phyloP scores from a whole-genome alignment of 2,797 vertebrate species.

The Halcyon smyrnensis region DNA sequence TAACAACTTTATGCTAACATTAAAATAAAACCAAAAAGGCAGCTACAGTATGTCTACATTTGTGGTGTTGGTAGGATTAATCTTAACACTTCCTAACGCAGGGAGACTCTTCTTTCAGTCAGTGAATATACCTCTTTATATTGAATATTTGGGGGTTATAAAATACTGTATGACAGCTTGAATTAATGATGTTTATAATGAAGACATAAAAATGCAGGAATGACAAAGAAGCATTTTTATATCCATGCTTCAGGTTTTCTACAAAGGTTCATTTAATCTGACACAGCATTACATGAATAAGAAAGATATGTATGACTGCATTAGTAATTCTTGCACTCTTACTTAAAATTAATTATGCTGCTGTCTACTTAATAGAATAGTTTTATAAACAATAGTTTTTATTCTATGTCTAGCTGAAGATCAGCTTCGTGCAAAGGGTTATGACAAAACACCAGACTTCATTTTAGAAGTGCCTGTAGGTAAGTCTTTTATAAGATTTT shows the following conservation, averaged over 20 bases:
- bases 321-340: constrained; percentile 76
- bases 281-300: constrained; percentile 69
- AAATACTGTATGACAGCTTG: constrained; percentile 74
- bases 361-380: constrained; percentile 73
- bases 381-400: constrained; percentile 69
- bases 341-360: constrained; percentile 78
- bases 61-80: constrained; percentile 43
- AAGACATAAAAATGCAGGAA: constrained; percentile 80
- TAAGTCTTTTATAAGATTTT: constrained; percentile 74
- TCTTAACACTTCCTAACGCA: not conserved
- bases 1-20: not conserved
- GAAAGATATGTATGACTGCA: constrained; percentile 75
- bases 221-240: constrained; percentile 79
- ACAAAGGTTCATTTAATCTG: constrained; percentile 81
- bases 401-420: constrained; percentile 89
- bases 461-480: constrained; percentile 97
- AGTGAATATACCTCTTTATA: constrained; percentile 73
- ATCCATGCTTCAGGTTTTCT: constrained; percentile 75
- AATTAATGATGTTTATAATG: constrained; percentile 82
- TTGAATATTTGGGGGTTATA: constrained; percentile 76
- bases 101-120: constrained; percentile 53
- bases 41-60: not conserved
- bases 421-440: constrained; percentile 95
- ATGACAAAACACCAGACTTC: constrained; percentile 99
- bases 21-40: constrained; percentile 22